Conservation (phyloP, 2,888 invertebrate species). For the Pheosia gnoma region DNA sequence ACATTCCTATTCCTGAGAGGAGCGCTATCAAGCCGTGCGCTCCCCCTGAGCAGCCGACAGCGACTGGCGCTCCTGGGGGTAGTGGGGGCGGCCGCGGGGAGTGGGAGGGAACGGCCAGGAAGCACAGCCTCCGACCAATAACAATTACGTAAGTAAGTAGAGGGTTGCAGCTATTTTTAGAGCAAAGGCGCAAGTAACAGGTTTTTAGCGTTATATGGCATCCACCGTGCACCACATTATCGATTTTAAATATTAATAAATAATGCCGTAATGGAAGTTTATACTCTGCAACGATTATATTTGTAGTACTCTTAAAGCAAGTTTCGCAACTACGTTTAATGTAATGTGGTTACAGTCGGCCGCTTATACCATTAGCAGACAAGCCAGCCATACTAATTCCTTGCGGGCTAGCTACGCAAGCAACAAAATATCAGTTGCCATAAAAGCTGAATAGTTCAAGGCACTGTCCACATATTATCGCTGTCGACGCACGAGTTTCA, state of each 20-base stretch:
- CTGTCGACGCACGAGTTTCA: too few species aligned
- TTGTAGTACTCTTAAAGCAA: conserved; percentile 59
- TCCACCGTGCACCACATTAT: not conserved
- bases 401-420: too few species aligned
- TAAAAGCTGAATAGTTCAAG: too few species aligned
- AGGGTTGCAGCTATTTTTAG: conserved; percentile 79
- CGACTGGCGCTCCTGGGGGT: conserved; percentile 54
- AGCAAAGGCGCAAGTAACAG: conserved; percentile 58
- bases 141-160: conserved; percentile 71
- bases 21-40: conserved; percentile 39
- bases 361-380: not conserved
- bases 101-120: conserved; percentile 47
- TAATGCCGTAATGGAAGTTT: conserved; percentile 42
- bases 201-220: conserved; percentile 45
- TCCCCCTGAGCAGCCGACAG: conserved; percentile 46
- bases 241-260: conserved; percentile 54
- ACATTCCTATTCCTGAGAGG: conserved; percentile 37
- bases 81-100: conserved; percentile 34
- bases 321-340: conserved; percentile 57
- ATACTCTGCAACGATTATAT: conserved; percentile 61
- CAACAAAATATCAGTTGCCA: too few species aligned
- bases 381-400: not conserved
- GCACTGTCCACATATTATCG: too few species aligned
- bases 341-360: conserved; percentile 33
- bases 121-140: conserved; percentile 76